Base-by-base conservation (phyloP, 2,797 vertebrate species). In the Urocyon cinereoargenteus region DNA sequence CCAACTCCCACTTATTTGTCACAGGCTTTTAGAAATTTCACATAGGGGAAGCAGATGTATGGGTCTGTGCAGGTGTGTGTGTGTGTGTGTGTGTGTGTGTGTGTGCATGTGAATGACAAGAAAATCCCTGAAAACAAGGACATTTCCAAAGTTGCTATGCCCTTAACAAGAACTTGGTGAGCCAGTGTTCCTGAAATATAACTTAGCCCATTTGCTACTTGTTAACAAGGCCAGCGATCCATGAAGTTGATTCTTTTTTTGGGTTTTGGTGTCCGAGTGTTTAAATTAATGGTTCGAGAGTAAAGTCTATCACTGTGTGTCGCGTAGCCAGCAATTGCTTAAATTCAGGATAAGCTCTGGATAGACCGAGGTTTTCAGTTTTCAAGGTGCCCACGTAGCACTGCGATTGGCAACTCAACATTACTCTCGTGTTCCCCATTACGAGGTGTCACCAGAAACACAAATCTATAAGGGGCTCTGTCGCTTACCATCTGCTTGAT, bases 171-270 rank as follows among this genome's bases (percentile, higher is more conserved):
- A 97, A 81, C 53, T 81, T 75, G 97, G 86, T n/a, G 90, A 89
- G 78, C 82, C 36, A 87, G 28, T 93, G 94, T 75, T 96, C 87
- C 82, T 88, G 36, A 98, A 98, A 97, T 96, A 96, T 62, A 98
- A 94, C 97, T 98, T 98, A 97, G 82, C 91, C 96, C 73, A 34
- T 97, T 97, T 95, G 62, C 93, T 96, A 94, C 95, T 98, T 98
- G 97, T 98, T 98, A 98, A 97, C 95, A 97, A 97, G 93, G 96
- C 94, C 96, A 98, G 96, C 68, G 91, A 98, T 95, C 97, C 98
- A 91, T 97, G 98, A 98, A 98, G 97, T 98, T 97, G 97, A 97
- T 96, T 97, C 97, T 96, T 98, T 94, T 94, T 97, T 93, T 31
- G 82, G 91, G 84, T 57, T 97, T 98, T 98, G 95, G 89, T 93